These are phyloP conservation scores for Thalassophryne amazonica DNA, from an alignment of 2,797 vertebrate genomes.

Conservation along the genomic window DNA sequence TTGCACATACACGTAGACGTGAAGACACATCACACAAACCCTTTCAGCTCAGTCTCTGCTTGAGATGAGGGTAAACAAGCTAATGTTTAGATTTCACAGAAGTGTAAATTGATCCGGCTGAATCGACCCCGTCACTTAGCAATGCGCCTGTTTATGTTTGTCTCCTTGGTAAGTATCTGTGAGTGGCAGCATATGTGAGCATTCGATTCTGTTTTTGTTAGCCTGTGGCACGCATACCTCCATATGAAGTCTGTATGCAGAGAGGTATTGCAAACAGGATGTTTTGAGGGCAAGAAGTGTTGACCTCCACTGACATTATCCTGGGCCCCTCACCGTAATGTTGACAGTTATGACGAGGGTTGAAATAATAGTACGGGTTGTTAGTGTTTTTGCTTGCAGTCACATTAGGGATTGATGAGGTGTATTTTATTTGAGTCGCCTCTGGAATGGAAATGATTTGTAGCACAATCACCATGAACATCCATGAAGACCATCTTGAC, in stretches of 20 bases:
- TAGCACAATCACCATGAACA: too few species aligned
- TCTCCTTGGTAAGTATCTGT: conserved; percentile 48
- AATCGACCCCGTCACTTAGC: conserved; percentile 68
- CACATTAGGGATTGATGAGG: too few species aligned
- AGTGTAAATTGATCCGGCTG: conserved; percentile 64
- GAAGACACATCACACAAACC: conserved; percentile 18
- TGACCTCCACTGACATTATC: background rate
- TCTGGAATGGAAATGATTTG: too few species aligned
- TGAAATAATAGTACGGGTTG: background rate
- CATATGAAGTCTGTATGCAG: background rate
- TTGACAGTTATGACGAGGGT: background rate
- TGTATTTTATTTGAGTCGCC: too few species aligned
- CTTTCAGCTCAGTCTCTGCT: conserved; percentile 26
- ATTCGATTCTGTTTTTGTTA: background rate
- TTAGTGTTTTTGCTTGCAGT: background rate
- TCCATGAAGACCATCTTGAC: too few species aligned
- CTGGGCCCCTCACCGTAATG: background rate
- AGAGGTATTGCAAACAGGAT: background rate
- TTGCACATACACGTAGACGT: background rate
- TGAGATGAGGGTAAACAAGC: conserved; percentile 64
- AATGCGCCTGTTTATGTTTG: conserved; percentile 63
- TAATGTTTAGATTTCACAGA: conserved; percentile 73
- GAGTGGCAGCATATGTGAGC: conserved; percentile 44
- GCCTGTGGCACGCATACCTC: conserved; percentile 5
- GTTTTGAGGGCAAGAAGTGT: background rate